Evolutionary conservation across 2,888 invertebrate genomes (phyloP).

Genomic region (Cactoblastis cactorum): DNA sequence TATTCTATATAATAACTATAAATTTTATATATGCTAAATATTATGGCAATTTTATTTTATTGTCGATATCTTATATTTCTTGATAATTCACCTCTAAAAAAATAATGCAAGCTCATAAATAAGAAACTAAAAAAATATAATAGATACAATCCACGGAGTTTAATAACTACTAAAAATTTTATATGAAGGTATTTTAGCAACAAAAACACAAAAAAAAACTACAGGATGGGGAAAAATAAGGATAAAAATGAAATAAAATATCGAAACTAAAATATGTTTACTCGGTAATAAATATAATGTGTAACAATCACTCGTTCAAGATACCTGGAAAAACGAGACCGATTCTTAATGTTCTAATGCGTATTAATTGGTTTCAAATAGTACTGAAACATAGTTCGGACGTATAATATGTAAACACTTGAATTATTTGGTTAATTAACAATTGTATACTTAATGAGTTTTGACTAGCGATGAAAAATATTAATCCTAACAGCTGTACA

Average conservation of each 20-base stretch:
- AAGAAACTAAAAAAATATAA: too few relatives aligned
- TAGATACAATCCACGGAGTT: too few relatives aligned
- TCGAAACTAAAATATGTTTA: constrained; percentile 50
- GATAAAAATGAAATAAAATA: constrained; percentile 41
- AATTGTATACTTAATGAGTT: neutral
- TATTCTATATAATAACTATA: too few relatives aligned
- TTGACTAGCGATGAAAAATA: neutral
- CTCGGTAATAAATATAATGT: constrained; percentile 55
- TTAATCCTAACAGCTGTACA: too few relatives aligned
- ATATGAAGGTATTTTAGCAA: too few relatives aligned
- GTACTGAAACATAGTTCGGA: constrained; percentile 23
- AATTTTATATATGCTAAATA: too few relatives aligned
- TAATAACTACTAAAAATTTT: neutral
- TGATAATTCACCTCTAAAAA: too few relatives aligned
- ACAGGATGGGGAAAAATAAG: constrained; percentile 10
- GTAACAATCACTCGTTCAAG: constrained; percentile 31
- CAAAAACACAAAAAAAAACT: too few relatives aligned
- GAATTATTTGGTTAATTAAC: constrained; percentile 34
- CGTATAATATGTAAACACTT: constrained; percentile 14
- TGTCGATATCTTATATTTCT: too few relatives aligned
- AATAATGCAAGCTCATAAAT: too few relatives aligned
- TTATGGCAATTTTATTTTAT: too few relatives aligned
- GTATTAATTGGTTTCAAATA: constrained; percentile 19
- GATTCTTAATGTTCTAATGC: neutral
- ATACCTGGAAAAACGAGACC: constrained; percentile 21